phyloP scores from a whole-genome alignment of 1,140 invertebrate genomes.

The Pentalonia nigronervosa region DNA sequence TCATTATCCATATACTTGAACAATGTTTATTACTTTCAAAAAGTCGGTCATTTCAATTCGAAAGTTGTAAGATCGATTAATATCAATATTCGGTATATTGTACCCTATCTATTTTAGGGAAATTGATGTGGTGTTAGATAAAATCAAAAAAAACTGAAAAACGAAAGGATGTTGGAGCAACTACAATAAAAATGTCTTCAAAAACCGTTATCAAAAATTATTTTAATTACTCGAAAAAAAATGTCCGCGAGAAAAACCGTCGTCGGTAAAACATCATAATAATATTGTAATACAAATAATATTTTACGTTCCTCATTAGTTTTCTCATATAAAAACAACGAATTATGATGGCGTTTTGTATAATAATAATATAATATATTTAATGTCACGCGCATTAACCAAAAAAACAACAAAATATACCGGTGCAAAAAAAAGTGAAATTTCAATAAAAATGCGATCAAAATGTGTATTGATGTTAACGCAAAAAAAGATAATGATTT shows the following conservation, averaged over 20 bases:
- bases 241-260: background rate
- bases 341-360: background rate
- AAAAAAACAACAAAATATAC: background rate
- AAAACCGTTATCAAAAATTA: background rate
- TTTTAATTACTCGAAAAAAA: background rate
- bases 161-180: background rate
- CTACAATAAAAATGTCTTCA: background rate
- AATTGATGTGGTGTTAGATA: background rate
- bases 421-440: background rate
- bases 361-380: background rate
- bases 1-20: background rate
- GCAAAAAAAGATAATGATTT: background rate
- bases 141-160: background rate
- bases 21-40: background rate
- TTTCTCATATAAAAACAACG: background rate
- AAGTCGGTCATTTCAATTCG: background rate
- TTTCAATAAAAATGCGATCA: background rate
- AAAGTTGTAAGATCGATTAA: background rate
- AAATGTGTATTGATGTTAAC: background rate
- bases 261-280: background rate
- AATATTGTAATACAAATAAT: background rate
- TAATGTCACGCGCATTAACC: background rate
- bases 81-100: background rate
- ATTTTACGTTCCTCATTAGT: background rate
- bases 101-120: background rate